These are phyloP conservation scores for Trichonephila inaurata DNA, from an alignment of 1,140 invertebrate species.

Conservation along the genomic window DNA sequence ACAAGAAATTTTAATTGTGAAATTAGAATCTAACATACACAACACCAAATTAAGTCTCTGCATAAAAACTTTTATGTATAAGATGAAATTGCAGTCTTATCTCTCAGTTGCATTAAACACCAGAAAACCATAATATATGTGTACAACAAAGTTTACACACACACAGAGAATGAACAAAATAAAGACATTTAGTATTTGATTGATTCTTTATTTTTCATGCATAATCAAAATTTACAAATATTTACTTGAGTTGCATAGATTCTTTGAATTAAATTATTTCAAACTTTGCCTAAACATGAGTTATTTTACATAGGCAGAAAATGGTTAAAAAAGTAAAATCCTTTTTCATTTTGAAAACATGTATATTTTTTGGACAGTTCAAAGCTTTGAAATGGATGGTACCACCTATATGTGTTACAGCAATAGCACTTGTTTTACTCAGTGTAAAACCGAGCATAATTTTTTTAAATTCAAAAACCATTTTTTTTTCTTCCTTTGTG, in stretches of 20 bases:
- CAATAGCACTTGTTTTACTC: slow-evolving; percentile 47
- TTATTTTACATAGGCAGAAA: slow-evolving; percentile 33
- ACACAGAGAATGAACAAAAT: too few species aligned
- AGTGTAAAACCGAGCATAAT: neutral
- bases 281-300: slow-evolving; percentile 29
- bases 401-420: slow-evolving; percentile 23
- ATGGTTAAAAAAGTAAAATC: slow-evolving; percentile 43
- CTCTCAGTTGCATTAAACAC: too few species aligned
- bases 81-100: too few species aligned
- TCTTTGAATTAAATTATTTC: slow-evolving; percentile 25
- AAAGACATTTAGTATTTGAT: neutral
- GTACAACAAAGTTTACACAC: too few species aligned
- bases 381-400: slow-evolving; percentile 60
- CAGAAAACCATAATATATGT: too few species aligned
- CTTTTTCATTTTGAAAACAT: slow-evolving; percentile 41
- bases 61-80: too few species aligned
- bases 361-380: slow-evolving; percentile 27
- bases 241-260: slow-evolving; percentile 49
- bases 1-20: too few species aligned
- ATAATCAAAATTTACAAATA: slow-evolving; percentile 67
- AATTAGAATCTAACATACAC: too few species aligned
- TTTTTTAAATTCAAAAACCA: slow-evolving; percentile 7
- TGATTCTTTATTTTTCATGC: neutral
- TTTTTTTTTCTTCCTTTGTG: neutral
- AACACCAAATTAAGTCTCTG: too few species aligned